Evolutionary conservation across 2,888 invertebrate genomes (phyloP).

Genomic region (Eubasilissa splendida): DNA sequence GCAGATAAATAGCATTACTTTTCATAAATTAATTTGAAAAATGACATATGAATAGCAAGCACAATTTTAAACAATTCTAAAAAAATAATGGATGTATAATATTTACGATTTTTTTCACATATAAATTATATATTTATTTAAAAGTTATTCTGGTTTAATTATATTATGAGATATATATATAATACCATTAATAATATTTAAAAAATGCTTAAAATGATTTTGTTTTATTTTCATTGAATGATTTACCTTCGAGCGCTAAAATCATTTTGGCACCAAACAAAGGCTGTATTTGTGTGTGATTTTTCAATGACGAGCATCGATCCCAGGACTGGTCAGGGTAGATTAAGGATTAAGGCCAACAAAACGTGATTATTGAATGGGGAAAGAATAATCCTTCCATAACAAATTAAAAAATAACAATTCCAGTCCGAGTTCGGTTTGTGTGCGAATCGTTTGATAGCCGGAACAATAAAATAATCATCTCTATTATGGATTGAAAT

Average conservation of each 20-base stretch:
- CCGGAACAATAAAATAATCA: slow-evolving; percentile 30
- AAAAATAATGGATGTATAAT: too few species aligned
- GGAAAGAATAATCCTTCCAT: slow-evolving; percentile 25
- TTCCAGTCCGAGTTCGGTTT: not conserved
- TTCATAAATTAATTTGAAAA: too few species aligned
- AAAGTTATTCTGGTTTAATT: too few species aligned
- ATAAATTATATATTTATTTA: too few species aligned
- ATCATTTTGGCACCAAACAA: slow-evolving; percentile 5
- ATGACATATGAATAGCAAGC: too few species aligned
- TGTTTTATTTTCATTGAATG: slow-evolving; percentile 5
- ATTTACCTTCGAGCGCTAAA: not conserved
- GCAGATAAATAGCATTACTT: too few species aligned
- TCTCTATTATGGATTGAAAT: too few species aligned
- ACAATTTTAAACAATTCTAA: too few species aligned
- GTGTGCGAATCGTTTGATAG: slow-evolving; percentile 17
- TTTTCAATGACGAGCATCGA: slow-evolving; percentile 47
- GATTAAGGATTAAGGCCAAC: slow-evolving; percentile 55
- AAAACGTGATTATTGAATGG: slow-evolving; percentile 43
- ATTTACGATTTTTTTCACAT: too few species aligned
- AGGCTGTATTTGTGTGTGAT: slow-evolving; percentile 37
- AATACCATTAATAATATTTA: too few species aligned
- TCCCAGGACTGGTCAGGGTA: slow-evolving; percentile 43
- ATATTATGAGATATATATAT: too few species aligned
- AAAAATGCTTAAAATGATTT: too few species aligned
- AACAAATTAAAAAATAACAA: slow-evolving; percentile 45